phyloP scores from a whole-genome alignment of 2,113 vertebrate species.

The Podocnemis expansa region DNA sequence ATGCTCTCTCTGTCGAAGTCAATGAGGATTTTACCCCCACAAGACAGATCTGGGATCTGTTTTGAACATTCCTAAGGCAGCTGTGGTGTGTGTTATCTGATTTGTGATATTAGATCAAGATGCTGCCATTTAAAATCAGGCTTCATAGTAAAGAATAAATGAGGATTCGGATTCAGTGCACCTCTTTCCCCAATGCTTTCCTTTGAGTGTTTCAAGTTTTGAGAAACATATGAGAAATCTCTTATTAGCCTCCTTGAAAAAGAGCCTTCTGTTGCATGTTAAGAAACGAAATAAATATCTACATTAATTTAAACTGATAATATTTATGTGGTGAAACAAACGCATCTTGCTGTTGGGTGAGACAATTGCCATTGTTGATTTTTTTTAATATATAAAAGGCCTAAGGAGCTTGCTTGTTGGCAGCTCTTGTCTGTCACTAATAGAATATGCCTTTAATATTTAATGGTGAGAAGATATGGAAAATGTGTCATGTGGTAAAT shows the following conservation, averaged over 20 bases:
- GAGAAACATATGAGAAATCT: neutral
- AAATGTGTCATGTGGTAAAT: conserved; percentile 71
- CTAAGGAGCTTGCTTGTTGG: conserved; percentile 68
- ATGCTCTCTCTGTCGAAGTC: neutral
- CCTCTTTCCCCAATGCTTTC: neutral
- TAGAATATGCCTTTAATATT: conserved; percentile 73
- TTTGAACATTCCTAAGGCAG: neutral
- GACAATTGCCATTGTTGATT: conserved; percentile 51
- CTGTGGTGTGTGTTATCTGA: neutral
- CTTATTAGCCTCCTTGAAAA: neutral
- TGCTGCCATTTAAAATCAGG: neutral
- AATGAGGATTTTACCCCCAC: neutral
- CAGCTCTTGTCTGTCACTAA: conserved; percentile 54
- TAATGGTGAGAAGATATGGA: conserved; percentile 71
- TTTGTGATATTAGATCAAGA: neutral
- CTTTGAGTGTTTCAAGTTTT: neutral
- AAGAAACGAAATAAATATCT: neutral
- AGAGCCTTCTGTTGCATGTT: neutral
- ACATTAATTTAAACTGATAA: conserved; percentile 27
- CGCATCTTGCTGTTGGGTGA: conserved; percentile 21
- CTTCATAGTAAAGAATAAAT: neutral
- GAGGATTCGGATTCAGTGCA: neutral
- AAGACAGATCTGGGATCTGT: neutral
- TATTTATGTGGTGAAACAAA: conserved; percentile 52
- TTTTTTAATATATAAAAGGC: conserved; percentile 62